Evolutionary conservation across 2,888 invertebrate species (phyloP).

Genomic region (Emmelina monodactyla): DNA sequence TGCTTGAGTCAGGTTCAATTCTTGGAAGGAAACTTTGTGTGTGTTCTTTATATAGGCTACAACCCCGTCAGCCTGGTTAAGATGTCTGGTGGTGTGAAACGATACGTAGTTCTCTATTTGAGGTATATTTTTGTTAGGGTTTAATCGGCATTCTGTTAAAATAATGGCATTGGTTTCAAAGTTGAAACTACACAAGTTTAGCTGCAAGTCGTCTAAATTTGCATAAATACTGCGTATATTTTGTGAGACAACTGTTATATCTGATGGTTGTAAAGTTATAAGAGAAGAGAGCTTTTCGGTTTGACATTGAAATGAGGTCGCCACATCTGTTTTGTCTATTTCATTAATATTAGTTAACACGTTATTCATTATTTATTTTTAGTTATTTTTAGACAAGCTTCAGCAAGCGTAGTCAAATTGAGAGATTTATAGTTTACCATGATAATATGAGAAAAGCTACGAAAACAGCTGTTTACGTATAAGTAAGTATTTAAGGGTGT

Average conservation of each 20-base stretch:
- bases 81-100: background rate
- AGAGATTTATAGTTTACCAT: background rate
- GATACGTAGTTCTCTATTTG: conserved; percentile 1
- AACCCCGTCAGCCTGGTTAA: conserved; percentile 6
- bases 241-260: conserved; percentile 1
- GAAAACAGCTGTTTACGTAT: background rate
- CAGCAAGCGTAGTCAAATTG: no score
- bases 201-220: conserved; percentile 2
- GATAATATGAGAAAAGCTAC: background rate
- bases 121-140: conserved; percentile 4
- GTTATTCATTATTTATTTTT: conserved; percentile 5
- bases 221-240: conserved; percentile 4
- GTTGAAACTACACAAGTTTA: background rate
- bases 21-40: background rate
- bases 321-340: conserved; percentile 8
- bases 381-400: background rate
- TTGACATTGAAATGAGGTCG: conserved; percentile 3
- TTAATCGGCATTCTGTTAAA: conserved; percentile 3
- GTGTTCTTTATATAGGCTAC: conserved; percentile 3
- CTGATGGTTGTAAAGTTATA: background rate
- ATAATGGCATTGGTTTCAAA: background rate
- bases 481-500: background rate
- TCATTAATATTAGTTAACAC: conserved; percentile 4
- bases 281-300: conserved; percentile 3
- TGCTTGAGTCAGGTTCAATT: background rate